Percentiles rank a stretch among this genome's conserved stretches.
These are phyloP conservation scores for Acrobasis repandana DNA, from an alignment of 2,888 invertebrate genomes.

Conservation along the genomic window DNA sequence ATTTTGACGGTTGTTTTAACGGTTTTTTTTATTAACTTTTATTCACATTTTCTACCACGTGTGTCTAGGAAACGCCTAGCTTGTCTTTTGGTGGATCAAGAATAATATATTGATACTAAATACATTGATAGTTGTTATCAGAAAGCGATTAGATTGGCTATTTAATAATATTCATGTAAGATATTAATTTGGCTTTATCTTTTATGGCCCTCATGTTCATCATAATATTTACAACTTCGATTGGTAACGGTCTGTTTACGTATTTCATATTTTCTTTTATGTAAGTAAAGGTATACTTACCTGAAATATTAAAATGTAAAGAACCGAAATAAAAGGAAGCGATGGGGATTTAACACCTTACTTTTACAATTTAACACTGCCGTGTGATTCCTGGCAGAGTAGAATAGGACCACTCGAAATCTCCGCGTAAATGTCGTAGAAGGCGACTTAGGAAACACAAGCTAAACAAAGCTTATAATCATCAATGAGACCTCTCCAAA, in stretches of 20 bases:
- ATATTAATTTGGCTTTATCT: slow-evolving; percentile 24
- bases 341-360: too few relatives aligned
- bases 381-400: too few relatives aligned
- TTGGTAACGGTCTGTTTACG: background rate
- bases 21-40: background rate
- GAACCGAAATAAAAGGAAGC: too few relatives aligned
- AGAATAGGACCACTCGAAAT: too few relatives aligned
- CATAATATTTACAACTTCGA: slow-evolving; percentile 30
- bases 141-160: slow-evolving; percentile 34
- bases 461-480: too few relatives aligned
- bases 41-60: slow-evolving; percentile 20
- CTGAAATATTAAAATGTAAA: too few relatives aligned
- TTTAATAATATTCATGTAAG: slow-evolving; percentile 20
- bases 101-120: slow-evolving; percentile 13
- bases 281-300: too few relatives aligned
- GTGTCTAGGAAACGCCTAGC: slow-evolving; percentile 34
- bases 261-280: background rate
- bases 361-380: too few relatives aligned
- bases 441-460: too few relatives aligned
- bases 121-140: slow-evolving; percentile 33
- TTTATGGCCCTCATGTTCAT: slow-evolving; percentile 19
- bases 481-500: too few relatives aligned
- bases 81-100: slow-evolving; percentile 8
- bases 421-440: too few relatives aligned
- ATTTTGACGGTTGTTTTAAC: background rate